A percentile compares a stretch with the other conserved stretches of the same genome.
phyloP scores from a whole-genome alignment of 2,888 invertebrate species.

The Lamellibrachia columna region DNA sequence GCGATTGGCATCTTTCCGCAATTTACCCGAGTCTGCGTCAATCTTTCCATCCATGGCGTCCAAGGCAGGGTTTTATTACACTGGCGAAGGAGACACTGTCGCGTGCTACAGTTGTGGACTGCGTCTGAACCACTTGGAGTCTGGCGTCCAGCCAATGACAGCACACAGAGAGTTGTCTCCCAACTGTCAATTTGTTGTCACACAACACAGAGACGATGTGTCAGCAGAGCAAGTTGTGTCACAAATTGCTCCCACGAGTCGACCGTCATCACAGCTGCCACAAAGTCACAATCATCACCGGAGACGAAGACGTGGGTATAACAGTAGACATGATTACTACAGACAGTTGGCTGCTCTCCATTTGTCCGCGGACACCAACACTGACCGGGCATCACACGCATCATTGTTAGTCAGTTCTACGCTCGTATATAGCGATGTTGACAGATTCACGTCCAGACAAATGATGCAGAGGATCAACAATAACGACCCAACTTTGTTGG shows the following conservation, averaged over 20 bases:
- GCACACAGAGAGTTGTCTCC: neutral
- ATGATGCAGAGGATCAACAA: neutral
- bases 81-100: neutral
- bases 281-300: neutral
- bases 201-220: neutral
- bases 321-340: neutral
- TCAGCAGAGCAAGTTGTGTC: neutral
- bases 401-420: neutral
- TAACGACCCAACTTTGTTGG: neutral
- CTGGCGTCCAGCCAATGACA: neutral
- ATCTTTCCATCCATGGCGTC: neutral
- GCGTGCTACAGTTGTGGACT: neutral
- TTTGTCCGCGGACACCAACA: neutral
- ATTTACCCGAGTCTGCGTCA: neutral
- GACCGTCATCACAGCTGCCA: neutral
- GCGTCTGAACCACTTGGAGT: neutral
- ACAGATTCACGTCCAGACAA: neutral
- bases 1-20: neutral
- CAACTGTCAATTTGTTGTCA: neutral
- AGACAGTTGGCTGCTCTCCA: neutral
- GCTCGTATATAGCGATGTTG: neutral
- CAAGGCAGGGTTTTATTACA: neutral
- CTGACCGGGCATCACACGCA: neutral
- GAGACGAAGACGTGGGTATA: neutral
- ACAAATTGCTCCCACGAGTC: neutral